phyloP scores from a whole-genome alignment of 2,888 invertebrate species.

The Eupsilia transversa region DNA sequence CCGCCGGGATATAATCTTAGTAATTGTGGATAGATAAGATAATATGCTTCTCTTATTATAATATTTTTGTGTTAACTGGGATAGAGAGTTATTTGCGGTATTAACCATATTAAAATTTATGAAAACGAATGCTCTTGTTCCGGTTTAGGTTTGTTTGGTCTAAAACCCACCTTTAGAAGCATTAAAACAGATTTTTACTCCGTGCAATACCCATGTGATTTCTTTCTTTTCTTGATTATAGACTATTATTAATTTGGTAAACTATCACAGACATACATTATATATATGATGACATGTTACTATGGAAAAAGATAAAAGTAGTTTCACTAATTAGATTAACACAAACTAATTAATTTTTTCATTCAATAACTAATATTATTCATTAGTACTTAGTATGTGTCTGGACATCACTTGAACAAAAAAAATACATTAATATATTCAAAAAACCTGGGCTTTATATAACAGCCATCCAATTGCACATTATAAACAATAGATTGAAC shows the following conservation, averaged over 20 bases:
- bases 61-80: too few species aligned
- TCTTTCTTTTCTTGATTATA: too few species aligned
- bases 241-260: background rate
- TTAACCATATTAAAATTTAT: too few species aligned
- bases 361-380: background rate
- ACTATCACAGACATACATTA: background rate
- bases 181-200: constrained; percentile 7
- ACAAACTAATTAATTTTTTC: constrained; percentile 2
- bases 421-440: constrained; percentile 5
- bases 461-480: background rate
- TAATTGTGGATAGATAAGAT: constrained; percentile 24
- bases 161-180: background rate
- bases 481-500: background rate
- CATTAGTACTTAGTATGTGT: background rate
- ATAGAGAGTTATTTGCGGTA: background rate
- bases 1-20: constrained; percentile 7
- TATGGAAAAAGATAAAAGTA: background rate
- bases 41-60: too few species aligned
- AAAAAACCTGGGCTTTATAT: background rate
- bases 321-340: constrained; percentile 1
- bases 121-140: background rate
- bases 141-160: background rate
- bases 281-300: constrained; percentile 22
- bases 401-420: background rate
- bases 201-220: too few species aligned